Conservation (phyloP, 1,140 invertebrate species). For the Galendromus occidentalis region DNA sequence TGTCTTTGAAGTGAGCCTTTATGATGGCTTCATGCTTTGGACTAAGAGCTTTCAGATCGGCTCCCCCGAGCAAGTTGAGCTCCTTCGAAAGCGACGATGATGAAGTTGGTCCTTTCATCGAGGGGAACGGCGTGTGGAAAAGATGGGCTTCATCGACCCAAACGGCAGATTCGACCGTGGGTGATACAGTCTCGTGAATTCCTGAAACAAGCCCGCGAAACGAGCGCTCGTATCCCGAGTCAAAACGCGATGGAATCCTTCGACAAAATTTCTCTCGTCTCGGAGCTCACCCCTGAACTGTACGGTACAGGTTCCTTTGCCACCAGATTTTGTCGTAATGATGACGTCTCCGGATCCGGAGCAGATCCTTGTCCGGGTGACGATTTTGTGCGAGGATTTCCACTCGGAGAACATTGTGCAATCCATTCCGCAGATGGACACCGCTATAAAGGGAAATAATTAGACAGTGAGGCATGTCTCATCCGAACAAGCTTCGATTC, state of each 20-base stretch:
- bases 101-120: conserved; percentile 23
- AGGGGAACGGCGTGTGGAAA: conserved; percentile 21
- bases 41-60: neutral
- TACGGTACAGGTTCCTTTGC: conserved; percentile 77
- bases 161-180: conserved; percentile 91
- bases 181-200: conserved; percentile 61
- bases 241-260: neutral
- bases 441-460: conserved; percentile 36
- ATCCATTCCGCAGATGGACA: conserved; percentile 86
- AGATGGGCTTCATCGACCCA: conserved; percentile 65
- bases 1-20: neutral
- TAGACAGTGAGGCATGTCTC: no score
- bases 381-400: conserved; percentile 91
- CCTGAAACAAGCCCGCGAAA: neutral
- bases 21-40: neutral
- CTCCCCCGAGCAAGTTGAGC: conserved; percentile 4
- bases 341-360: conserved; percentile 90
- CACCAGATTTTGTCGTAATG: conserved; percentile 69
- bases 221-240: neutral
- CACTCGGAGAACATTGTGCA: conserved; percentile 87
- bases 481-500: no score
- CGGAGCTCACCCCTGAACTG: conserved; percentile 52
- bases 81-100: conserved; percentile 24
- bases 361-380: conserved; percentile 75
- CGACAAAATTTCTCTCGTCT: conserved; percentile 15